Evolutionary conservation across 2,888 invertebrate species (phyloP).

Genomic region (Dryadula phaetusa): DNA sequence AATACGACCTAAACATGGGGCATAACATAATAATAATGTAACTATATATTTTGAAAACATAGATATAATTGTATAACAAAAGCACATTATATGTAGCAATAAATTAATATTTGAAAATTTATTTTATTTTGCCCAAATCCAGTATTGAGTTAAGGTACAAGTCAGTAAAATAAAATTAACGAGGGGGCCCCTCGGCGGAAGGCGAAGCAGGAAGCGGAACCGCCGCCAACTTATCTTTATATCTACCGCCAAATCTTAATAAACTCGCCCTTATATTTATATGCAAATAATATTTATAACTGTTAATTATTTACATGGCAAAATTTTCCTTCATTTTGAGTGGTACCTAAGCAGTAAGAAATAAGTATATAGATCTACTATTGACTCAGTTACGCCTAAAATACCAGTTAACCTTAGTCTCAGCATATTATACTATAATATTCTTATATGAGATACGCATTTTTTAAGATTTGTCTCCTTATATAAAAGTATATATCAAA

Average conservation of each 20-base stretch:
- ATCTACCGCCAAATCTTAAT: constrained; percentile 68
- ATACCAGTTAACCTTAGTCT: no score
- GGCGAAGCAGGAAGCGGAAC: constrained; percentile 69
- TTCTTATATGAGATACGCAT: no score
- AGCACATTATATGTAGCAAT: no score
- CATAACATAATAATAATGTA: no score
- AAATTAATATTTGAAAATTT: background rate
- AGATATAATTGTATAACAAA: no score
- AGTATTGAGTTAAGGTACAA: constrained; percentile 71
- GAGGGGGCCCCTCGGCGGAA: constrained; percentile 72
- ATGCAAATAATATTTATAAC: constrained; percentile 21
- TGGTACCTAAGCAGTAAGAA: background rate
- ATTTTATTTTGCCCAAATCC: constrained; percentile 40
- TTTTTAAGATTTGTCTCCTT: no score
- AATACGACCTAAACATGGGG: no score
- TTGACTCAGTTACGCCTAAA: no score
- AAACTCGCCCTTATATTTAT: constrained; percentile 55
- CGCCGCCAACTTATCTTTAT: constrained; percentile 70
- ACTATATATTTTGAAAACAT: no score
- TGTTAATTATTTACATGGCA: background rate
- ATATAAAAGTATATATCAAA: no score
- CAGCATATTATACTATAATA: no score
- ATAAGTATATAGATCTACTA: background rate
- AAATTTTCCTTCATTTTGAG: background rate
- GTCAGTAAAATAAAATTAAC: constrained; percentile 79